Base-by-base conservation (phyloP, 2,888 invertebrate genomes). In the Horisme vitalbata region DNA sequence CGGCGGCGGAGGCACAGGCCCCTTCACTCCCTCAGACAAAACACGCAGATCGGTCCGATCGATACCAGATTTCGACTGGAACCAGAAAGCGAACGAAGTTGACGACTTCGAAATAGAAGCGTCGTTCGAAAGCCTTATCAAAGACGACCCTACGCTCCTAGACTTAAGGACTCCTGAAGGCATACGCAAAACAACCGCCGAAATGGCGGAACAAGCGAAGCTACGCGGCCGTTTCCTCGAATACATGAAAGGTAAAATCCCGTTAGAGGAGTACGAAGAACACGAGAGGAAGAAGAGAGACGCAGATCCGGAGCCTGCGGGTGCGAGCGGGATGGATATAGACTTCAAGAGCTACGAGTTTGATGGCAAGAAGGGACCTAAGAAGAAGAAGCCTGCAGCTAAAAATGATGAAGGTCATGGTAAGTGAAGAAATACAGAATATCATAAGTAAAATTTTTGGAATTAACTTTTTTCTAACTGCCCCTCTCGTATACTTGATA, bases 341-440 rank as follows among this genome's bases (percentile, higher is more conserved):
- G 91, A 92, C 54, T 90, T 91, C 61, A 92, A 93, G 59, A 78
- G 91, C 3, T 86, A 92, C 55, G 91, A 92, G 54, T 93, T 93
- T 62, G 91, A 91, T 26, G 89, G 90, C 1, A 85, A 86, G 57
- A 77, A 83, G 26, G 68, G 77, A 4, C 74, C 77, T 41, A 88
- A 81, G 70, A 84, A 82, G 72, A 90, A 86, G 79, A 89, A 86
- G 61, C 75, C 81, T 9, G 59, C 72, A 4, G 59, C 67, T 33
- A 86, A 83, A 61, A 61, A 66, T 65, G 81, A 90, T 60, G 73
- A 90, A 67, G 69, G 80, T 65, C 71, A 88, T 63, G 68, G 83
- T 87, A 58, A 74, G 79, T 71, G 2, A n/a, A n/a, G n/a, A n/a
- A n/a, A n/a, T n/a, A n/a, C n/a, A n/a, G n/a, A n/a, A n/a, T n/a